Evolutionary conservation across 2,888 invertebrate genomes (phyloP).

Genomic region (Drosophila kambysellisi): DNA sequence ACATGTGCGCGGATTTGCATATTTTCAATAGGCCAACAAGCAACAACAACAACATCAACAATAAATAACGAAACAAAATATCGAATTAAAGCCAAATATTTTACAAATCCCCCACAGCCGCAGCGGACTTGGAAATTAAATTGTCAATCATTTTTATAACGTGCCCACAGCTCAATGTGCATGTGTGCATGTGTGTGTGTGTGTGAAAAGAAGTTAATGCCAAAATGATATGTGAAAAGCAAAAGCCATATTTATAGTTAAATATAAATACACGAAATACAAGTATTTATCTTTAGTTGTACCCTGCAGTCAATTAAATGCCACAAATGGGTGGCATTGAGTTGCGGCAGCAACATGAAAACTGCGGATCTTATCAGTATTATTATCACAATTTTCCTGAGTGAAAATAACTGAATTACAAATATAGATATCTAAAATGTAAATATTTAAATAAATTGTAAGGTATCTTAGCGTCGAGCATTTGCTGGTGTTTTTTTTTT

Average conservation of each 20-base stretch:
- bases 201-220: slow-evolving; percentile 74
- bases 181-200: slow-evolving; percentile 45
- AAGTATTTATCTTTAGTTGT: slow-evolving; percentile 50
- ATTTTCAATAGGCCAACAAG: slow-evolving; percentile 52
- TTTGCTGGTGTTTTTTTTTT: neutral
- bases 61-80: slow-evolving; percentile 57
- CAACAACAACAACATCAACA: slow-evolving; percentile 21
- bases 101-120: slow-evolving; percentile 70
- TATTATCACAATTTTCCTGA: neutral
- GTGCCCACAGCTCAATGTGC: slow-evolving; percentile 40
- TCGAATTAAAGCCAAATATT: slow-evolving; percentile 64
- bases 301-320: slow-evolving; percentile 3
- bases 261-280: slow-evolving; percentile 48
- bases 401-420: neutral
- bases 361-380: fast-evolving
- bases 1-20: slow-evolving; percentile 74
- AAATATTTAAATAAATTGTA: neutral
- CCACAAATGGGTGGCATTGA: neutral
- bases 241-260: slow-evolving; percentile 41
- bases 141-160: slow-evolving; percentile 83
- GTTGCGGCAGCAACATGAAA: neutral
- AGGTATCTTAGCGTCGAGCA: slow-evolving; percentile 21
- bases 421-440: neutral
- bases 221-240: slow-evolving; percentile 72
- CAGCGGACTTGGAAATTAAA: slow-evolving; percentile 76